Conservation (phyloP, 2,888 invertebrate species). For the Patella ulyssiponensis region DNA sequence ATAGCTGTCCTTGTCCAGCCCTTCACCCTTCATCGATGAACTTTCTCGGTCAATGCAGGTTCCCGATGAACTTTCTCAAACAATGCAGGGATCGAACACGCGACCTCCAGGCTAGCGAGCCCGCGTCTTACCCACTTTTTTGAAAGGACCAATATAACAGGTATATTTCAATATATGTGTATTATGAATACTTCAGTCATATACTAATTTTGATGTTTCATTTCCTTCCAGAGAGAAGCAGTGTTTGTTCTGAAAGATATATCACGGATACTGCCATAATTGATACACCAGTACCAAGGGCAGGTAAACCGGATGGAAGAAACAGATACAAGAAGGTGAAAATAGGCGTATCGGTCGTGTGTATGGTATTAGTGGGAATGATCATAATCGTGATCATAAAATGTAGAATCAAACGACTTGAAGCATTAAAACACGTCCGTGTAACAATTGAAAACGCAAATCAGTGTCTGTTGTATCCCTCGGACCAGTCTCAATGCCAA, state of each 20-base stretch:
- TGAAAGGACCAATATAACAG: too few species aligned
- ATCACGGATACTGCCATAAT: background rate
- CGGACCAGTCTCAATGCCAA: background rate
- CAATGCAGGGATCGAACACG: too few species aligned
- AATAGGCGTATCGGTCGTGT: background rate
- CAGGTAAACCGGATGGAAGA: background rate
- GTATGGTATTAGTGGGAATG: background rate
- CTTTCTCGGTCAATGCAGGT: too few species aligned
- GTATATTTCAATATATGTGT: too few species aligned
- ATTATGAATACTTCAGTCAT: too few species aligned
- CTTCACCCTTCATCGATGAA: too few species aligned
- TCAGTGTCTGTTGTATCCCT: background rate
- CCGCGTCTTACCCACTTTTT: too few species aligned
- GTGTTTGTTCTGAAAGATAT: constrained; percentile 3
- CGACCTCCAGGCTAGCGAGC: too few species aligned
- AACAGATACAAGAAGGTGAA: background rate
- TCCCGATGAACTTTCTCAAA: too few species aligned
- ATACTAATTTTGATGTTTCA: too few species aligned
- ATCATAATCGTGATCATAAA: background rate
- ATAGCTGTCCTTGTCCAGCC: too few species aligned
- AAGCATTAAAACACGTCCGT: background rate
- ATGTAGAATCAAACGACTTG: background rate
- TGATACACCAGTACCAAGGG: background rate
- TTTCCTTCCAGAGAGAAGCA: background rate
- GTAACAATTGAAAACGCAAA: background rate